Conservation (phyloP, 1,140 invertebrate species). For the Drosophila kohkoa region DNA sequence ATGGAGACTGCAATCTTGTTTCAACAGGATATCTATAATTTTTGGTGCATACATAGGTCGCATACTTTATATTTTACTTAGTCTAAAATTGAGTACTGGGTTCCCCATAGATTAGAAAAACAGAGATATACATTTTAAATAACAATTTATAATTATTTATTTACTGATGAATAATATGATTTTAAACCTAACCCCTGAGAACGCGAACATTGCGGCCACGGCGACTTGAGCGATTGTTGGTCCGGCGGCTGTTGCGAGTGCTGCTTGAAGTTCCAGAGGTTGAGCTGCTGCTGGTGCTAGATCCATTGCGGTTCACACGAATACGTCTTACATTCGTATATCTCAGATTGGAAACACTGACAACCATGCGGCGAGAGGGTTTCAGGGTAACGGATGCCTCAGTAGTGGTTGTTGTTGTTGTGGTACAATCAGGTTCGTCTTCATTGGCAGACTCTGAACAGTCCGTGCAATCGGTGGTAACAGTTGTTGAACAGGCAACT, state of each 20-base stretch:
- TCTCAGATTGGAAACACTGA: conserved; percentile 22
- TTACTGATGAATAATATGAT: background rate
- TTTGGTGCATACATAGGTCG: no score
- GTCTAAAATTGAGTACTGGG: no score
- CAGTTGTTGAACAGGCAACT: conserved; percentile 18
- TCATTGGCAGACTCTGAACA: background rate
- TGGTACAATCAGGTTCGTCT: conserved; percentile 8
- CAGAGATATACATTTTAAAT: no score
- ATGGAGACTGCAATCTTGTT: no score
- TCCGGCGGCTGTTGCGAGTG: background rate
- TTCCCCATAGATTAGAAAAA: no score
- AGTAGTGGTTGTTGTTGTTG: conserved; percentile 15
- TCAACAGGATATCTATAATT: no score
- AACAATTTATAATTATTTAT: background rate
- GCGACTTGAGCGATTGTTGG: no score
- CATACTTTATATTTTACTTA: no score
- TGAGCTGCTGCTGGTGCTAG: background rate
- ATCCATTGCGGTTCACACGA: conserved; percentile 25
- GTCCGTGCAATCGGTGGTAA: conserved; percentile 17
- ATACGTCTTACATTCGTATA: conserved; percentile 32
- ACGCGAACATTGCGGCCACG: background rate
- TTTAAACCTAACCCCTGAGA: background rate
- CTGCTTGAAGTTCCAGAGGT: background rate
- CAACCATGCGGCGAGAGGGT: background rate
- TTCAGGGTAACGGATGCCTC: background rate